Evolutionary conservation across 2,888 invertebrate species (phyloP), one percentile per base, ranked within the genome.

Genomic region (Calliphora vomitoria): DNA sequence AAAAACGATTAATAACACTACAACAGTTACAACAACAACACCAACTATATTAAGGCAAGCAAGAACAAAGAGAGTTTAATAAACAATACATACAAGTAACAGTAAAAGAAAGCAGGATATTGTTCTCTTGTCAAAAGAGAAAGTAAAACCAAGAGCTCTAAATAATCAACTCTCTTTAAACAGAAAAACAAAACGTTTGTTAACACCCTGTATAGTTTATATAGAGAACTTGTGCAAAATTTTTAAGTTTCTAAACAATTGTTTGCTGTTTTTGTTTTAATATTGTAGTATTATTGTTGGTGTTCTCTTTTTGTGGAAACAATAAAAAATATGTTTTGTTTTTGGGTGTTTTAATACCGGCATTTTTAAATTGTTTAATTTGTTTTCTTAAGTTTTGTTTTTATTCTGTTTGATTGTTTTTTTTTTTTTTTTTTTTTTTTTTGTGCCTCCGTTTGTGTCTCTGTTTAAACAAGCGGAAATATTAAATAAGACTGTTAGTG

Each of bases 261-360:
- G 8, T 35, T 38, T 66, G 3, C 3, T 20, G 15, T 58, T 55
- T 18, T 38, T 58, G 10, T 62, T 62, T 50, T 2, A n/a, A 50
- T 50, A 5, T n/a, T n/a, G 1, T 31, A 31, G 3, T 35, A 44
- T 53, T 53, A 5, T 31, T 38, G 8, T 50, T 15, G 0, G 0
- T 72, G 18, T 38, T 66, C n/a, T 74, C 18, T 68, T 62, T 72
- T 2, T 3, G 18, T 44, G 18, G 44, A 18, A 44, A 47, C n/a
- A 75, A 15, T 1, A 35, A 50, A 41, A 68, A 20, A 44, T 13
- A 13, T 38, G 8, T 66, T 75, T 82, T 75, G 6, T 35, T 74
- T 82, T 68, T n/a, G 31, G 8, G 8, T 41, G n/a, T 47, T 69
- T 69, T n/a, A 78, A 84, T 72, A 31, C 74, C 84, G 84, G 84